A percentile compares a stretch with the other conserved stretches of the same genome.
These are phyloP conservation scores for Hemibagrus wyckioides DNA, from an alignment of 2,113 vertebrate genomes.

Conservation along the genomic window DNA sequence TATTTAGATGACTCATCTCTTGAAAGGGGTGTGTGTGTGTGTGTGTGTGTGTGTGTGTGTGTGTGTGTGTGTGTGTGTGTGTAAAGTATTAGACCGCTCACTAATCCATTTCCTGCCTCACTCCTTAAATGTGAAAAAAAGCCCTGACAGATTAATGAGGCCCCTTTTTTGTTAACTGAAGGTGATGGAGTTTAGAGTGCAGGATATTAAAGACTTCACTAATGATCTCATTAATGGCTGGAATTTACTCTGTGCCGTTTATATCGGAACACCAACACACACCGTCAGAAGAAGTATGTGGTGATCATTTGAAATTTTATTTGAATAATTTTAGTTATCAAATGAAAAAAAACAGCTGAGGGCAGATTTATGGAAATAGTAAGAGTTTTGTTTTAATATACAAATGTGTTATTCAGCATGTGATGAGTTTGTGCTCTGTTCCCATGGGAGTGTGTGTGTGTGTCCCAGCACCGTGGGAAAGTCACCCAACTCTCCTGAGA, in stretches of 20 bases:
- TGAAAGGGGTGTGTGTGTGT: slow-evolving; percentile 53
- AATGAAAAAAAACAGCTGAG: background rate
- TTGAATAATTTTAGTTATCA: background rate
- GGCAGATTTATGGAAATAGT: background rate
- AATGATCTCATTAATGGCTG: background rate
- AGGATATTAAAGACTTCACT: background rate
- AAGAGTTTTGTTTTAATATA: background rate
- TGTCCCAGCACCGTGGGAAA: background rate
- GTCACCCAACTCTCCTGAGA: no score
- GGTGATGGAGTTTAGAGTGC: background rate
- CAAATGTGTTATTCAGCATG: background rate
- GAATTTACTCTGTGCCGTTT: background rate
- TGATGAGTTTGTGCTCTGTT: background rate
- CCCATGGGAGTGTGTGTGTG: background rate
- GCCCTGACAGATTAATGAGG: background rate
- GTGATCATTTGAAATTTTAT: background rate
- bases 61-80: slow-evolving; percentile 63
- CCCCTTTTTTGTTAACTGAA: background rate
- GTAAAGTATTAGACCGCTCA: slow-evolving; percentile 64
- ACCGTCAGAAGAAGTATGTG: background rate
- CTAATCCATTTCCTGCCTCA: slow-evolving; percentile 17
- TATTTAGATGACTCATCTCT: slow-evolving; percentile 72
- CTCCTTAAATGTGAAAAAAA: background rate
- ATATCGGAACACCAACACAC: background rate
- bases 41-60: slow-evolving; percentile 55